Conservation (phyloP, 1,140 invertebrate genomes). For the Scaptodrosophila lebanonensis region DNA sequence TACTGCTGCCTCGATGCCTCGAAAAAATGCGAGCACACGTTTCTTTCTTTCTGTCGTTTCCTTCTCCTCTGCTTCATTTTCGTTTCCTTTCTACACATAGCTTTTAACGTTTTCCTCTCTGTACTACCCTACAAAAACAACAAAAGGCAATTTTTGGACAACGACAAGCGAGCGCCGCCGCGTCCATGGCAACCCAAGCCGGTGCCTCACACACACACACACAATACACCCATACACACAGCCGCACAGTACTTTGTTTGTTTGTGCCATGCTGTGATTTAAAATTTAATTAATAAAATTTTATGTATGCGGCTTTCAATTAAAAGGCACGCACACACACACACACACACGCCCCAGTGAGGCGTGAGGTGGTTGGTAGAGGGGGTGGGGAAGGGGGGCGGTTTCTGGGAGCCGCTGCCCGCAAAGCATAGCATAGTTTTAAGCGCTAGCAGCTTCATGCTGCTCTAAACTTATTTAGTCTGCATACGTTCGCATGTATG, state of each 20-base stretch:
- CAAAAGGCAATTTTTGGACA: constrained; percentile 21
- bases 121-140: constrained; percentile 55
- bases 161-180: constrained; percentile 2
- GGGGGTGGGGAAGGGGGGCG: neutral
- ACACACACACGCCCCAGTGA: neutral
- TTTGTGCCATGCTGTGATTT: neutral
- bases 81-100: too few species aligned
- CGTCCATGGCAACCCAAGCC: constrained; percentile 7
- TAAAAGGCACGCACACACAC: neutral
- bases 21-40: too few species aligned
- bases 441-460: constrained; percentile 21
- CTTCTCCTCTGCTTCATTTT: too few species aligned
- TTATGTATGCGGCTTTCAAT: constrained; percentile 39
- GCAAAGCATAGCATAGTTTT: constrained; percentile 36
- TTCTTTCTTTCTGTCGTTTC: too few species aligned
- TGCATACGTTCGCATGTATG: neutral
- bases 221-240: too few species aligned
- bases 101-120: constrained; percentile 31
- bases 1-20: constrained; percentile 24
- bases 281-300: constrained; percentile 34
- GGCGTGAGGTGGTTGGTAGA: neutral
- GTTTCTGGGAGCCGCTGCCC: neutral
- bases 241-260: constrained; percentile 19
- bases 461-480: constrained; percentile 58
- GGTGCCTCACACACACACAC: constrained; percentile 1